A percentile compares a stretch with the other conserved stretches of the same genome.
These are phyloP conservation scores for Pristionchus entomophagus DNA, from an alignment of 2,888 invertebrate species.

Conservation along the genomic window DNA sequence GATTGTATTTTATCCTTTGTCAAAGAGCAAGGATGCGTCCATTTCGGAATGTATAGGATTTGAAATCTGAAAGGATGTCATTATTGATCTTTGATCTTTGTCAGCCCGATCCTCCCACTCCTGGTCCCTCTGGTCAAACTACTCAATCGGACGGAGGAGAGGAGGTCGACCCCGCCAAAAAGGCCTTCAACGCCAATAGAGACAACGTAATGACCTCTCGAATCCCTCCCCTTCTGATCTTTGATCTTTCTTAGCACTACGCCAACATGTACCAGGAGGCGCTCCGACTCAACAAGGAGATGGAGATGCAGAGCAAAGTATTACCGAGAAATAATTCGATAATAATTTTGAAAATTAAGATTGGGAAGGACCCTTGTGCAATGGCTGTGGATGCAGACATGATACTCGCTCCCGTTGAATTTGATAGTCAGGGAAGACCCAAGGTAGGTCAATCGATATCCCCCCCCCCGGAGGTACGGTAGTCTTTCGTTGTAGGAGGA, in stretches of 20 bases:
- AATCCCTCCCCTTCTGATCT: background rate
- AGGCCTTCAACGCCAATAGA: slow-evolving; percentile 36
- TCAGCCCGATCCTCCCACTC: slow-evolving; percentile 46
- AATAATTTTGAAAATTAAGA: background rate
- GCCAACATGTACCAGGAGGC: slow-evolving; percentile 70
- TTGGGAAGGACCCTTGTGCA: slow-evolving; percentile 27
- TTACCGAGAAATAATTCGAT: too few species aligned
- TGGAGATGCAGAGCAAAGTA: slow-evolving; percentile 39
- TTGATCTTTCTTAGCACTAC: slow-evolving; percentile 61
- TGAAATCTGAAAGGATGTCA: too few species aligned
- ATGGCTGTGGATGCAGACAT: background rate
- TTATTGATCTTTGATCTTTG: slow-evolving; percentile 30
- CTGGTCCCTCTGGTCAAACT: background rate
- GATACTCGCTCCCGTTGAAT: slow-evolving; percentile 29
- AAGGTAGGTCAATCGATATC: slow-evolving; percentile 2
- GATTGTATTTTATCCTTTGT: too few species aligned
- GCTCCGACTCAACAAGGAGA: slow-evolving; percentile 60
- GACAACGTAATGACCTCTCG: slow-evolving; percentile 10
- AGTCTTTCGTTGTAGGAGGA: slow-evolving; percentile 3
- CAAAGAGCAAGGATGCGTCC: too few species aligned
- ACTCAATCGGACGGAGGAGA: slow-evolving; percentile 3
- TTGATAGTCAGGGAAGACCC: slow-evolving; percentile 26
- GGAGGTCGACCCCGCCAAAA: slow-evolving; percentile 40
- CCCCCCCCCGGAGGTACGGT: background rate
- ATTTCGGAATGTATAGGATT: too few species aligned